Evolutionary conservation across 2,797 vertebrate genomes (phyloP).

Genomic region (Margarornis squamiger): DNA sequence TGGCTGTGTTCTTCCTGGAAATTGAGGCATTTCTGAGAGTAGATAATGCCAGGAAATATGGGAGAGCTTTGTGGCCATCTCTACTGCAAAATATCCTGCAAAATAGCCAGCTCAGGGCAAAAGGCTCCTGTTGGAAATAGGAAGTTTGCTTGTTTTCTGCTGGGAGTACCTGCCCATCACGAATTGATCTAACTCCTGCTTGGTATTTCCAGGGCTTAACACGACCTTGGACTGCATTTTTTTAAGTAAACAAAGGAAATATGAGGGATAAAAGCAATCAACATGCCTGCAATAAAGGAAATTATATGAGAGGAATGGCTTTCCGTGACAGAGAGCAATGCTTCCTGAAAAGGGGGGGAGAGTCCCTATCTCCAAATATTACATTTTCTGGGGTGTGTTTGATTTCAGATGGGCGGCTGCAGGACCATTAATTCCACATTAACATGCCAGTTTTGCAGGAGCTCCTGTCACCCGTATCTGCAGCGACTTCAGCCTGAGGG

Average conservation of each 20-base stretch:
- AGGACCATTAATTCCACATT: not conserved
- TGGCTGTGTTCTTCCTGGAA: not conserved
- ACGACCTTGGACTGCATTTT: not conserved
- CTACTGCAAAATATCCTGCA: not conserved
- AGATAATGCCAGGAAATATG: not conserved
- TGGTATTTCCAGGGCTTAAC: not conserved
- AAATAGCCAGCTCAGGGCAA: not conserved
- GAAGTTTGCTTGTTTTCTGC: not conserved
- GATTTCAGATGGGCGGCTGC: not conserved
- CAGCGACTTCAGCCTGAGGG: not conserved
- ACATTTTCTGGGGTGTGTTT: not conserved
- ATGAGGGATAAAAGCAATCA: not conserved
- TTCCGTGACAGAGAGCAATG: not conserved
- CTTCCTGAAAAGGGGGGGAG: not conserved
- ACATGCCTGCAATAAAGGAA: not conserved
- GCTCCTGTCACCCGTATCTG: not conserved
- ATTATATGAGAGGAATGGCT: not conserved
- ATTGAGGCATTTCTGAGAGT: not conserved
- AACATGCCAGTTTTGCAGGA: not conserved
- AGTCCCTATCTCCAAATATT: not conserved
- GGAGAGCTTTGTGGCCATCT: not conserved
- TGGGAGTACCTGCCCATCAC: not conserved
- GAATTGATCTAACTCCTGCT: not conserved
- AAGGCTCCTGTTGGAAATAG: rapidly evolving
- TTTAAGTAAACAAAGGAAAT: constrained; percentile 9